These are phyloP conservation scores for Phaedon cochleariae DNA, from an alignment of 2,888 invertebrate genomes.

Conservation along the genomic window DNA sequence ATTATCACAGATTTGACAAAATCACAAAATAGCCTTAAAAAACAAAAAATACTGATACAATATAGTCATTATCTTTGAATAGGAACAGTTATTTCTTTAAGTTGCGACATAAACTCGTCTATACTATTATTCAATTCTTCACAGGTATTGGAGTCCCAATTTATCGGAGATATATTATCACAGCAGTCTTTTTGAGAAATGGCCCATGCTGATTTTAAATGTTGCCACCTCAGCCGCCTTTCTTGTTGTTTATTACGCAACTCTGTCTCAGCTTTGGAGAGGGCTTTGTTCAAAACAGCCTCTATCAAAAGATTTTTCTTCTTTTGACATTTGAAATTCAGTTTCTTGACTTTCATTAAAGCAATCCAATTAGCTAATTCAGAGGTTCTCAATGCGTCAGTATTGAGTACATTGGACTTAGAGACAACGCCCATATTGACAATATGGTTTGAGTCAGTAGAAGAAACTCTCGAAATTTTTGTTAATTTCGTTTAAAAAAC, in stretches of 20 bases:
- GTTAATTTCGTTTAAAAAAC: conserved; percentile 43
- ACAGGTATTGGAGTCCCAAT: conserved; percentile 51
- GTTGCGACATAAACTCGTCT: conserved; percentile 72
- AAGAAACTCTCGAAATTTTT: conserved; percentile 45
- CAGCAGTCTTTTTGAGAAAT: conserved; percentile 28
- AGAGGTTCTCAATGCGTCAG: conserved; percentile 61
- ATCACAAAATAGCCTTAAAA: conserved; percentile 45
- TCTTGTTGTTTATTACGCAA: conserved; percentile 70
- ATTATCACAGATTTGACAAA: conserved; percentile 56
- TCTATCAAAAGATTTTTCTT: conserved; percentile 71
- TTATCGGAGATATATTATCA: conserved; percentile 28
- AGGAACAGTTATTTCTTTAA: conserved; percentile 67
- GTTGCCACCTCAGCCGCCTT: conserved; percentile 68
- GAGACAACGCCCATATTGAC: conserved; percentile 46
- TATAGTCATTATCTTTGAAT: conserved; percentile 57
- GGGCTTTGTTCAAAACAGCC: conserved; percentile 70
- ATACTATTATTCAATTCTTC: conserved; percentile 70
- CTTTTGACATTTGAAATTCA: conserved; percentile 66
- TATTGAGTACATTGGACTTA: conserved; percentile 24
- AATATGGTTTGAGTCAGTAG: conserved; percentile 23
- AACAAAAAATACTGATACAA: conserved; percentile 22
- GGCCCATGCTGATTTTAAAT: conserved; percentile 47
- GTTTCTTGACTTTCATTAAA: conserved; percentile 70
- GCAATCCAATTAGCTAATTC: conserved; percentile 71
- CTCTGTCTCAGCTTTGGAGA: conserved; percentile 69